Evolutionary conservation across 2,797 vertebrate genomes (phyloP), one percentile per base, ranked within the genome.

Genomic region (Odontamblyopus rebecca): DNA sequence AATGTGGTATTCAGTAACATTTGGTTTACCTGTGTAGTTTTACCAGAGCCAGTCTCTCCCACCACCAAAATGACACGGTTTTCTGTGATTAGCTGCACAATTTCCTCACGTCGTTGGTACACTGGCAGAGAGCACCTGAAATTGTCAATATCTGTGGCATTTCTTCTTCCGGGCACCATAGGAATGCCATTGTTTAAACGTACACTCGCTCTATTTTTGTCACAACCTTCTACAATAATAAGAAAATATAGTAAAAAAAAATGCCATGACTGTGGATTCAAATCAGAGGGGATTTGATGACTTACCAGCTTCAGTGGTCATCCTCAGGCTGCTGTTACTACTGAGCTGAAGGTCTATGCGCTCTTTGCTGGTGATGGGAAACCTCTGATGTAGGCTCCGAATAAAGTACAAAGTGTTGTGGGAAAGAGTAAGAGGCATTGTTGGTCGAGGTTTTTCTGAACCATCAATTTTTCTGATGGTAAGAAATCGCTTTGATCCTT

Each of bases 21-120:
- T 48, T 30, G 30, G 11, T 81, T 8, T 65, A 92, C 90, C 85
- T 90, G 98, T 41, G 97, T 99, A 26, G 97, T 99, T 92, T 99
- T 99, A 81, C 98, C 98, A 53, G 96, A 99, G 77, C 98, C 97
- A 0, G 97, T 98, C 88, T 98, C 97, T 83, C 98, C 97, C 70
- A 98, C 74, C 84, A 99, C 91, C 77, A 99, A 91, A 82, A 98
- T 92, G 77, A 97, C 93, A 82, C 92, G 94, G 90, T 96, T 94
- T 18, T 96, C 95, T 81, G 94, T 93, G 84, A 99, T 95, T 76
- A 95, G 93, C 72, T 91, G 87, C 57, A 98, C 74, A 59, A 98
- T 97, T 90, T 98, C 95, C 48, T 95, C 94, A 85, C 94, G 93
- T 26, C 94, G 94, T 59, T 96, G 93, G 77, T 89, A 91, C 61